Percentiles rank a stretch among this genome's conserved stretches.
Evolutionary conservation across 2,797 vertebrate genomes (phyloP).

Genomic region (Otus scops): DNA sequence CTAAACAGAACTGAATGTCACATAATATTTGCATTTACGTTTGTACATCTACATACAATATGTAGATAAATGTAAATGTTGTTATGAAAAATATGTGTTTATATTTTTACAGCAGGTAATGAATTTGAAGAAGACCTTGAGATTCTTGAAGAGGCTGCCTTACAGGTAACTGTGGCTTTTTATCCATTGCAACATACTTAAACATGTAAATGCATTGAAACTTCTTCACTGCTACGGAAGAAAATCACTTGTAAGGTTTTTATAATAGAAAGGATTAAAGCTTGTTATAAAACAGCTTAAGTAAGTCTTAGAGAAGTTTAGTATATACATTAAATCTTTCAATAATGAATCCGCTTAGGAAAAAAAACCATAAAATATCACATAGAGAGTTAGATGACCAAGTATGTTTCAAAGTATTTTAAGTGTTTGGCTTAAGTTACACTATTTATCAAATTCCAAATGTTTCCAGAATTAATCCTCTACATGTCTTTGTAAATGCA

Average conservation of each 20-base stretch:
- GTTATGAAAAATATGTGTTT: not conserved
- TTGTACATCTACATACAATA: not conserved
- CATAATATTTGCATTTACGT: not conserved
- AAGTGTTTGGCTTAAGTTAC: not conserved
- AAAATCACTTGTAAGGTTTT: not conserved
- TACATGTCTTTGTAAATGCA: not conserved
- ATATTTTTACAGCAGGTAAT: conserved; percentile 81
- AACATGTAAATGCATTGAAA: not conserved
- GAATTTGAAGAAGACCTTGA: conserved; percentile 98
- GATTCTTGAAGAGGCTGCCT: conserved; percentile 96
- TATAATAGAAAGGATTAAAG: not conserved
- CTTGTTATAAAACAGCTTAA: not conserved
- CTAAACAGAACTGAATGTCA: not conserved
- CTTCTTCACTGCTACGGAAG: not conserved
- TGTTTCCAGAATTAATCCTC: not conserved
- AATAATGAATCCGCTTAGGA: not conserved
- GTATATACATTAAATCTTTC: not conserved
- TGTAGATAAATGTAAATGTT: not conserved
- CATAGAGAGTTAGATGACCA: not conserved
- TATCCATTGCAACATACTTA: not conserved
- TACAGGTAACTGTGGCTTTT: conserved; percentile 83
- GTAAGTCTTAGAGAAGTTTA: not conserved
- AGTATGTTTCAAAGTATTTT: not conserved
- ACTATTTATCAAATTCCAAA: not conserved
- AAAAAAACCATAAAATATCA: not conserved